Evolutionary conservation across 30 jellyfish, hydroid and myxozoan species (phyloP), one percentile per base, ranked within the genome.

Genomic region (Pseudorhiza aurosa): DNA sequence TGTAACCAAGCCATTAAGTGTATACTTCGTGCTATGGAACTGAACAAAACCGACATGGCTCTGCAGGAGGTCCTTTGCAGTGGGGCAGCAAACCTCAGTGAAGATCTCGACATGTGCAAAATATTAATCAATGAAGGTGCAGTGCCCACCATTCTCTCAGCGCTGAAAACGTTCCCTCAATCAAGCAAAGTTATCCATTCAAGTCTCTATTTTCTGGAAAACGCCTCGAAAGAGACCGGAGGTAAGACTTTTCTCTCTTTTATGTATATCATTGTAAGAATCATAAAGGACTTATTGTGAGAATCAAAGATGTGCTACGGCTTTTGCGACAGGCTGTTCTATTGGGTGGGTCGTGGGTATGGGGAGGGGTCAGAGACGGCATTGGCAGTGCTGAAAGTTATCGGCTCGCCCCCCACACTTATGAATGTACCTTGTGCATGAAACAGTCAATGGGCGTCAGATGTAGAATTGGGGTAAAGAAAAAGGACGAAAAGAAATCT

Each of bases 61-160:
- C 55, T 77, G 17, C 67, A 77, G 25, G 82, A 59, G 68, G 45
- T 63, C 21, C 25, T 76, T 25, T 77, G 89, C 74, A 68, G 26
- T 19, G 89, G 82, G 29, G 37, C 53, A 8, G 74, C 75, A 4
- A 58, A 30, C 40, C 43, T 77, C 17, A 59, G 89, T 68, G 81
- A 58, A 35, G 70, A 77, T 51, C 37, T 32, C 24, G 42, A 77
- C 32, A 47, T 21, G 28, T 49, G 80, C 57, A 32, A 49, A 3
- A 11, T 47, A 46, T 32, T 77, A 10, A 56, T 43, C n/a, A 25
- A 32, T 0, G 33, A 51, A 4, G 81, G 89, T 2, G 88, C 71
- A 15, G 64, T 68, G 26, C 11, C 21, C 5, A 2, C 45, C 7
- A 39, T 77, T 7, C 10, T 31, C 21, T 24, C 33, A 29, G 72